Evolutionary conservation across 1,140 invertebrate genomes (phyloP).

Genomic region (Meloidogyne floridensis): DNA sequence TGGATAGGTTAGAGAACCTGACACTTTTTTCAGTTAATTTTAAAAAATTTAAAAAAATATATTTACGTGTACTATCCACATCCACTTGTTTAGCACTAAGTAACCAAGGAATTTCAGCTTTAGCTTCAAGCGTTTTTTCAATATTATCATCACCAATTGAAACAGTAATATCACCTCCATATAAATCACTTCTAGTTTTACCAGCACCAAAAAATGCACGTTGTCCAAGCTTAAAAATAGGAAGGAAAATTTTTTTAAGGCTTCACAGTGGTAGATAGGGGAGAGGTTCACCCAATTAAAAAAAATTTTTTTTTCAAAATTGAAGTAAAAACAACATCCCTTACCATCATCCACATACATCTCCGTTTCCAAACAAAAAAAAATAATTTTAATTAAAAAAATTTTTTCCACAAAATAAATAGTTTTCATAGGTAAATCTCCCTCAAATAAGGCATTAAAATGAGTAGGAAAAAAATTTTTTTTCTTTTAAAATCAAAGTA

Average conservation of each 20-base stretch:
- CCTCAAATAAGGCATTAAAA: no score
- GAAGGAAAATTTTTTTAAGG: background rate
- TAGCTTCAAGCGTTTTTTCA: constrained; percentile 33
- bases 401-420: no score
- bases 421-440: no score
- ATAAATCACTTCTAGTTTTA: constrained; percentile 42
- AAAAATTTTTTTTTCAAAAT: no score
- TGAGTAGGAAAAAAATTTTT: no score
- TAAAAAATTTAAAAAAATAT: background rate
- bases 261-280: background rate
- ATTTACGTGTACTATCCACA: background rate
- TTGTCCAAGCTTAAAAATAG: constrained; percentile 43
- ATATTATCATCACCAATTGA: constrained; percentile 43
- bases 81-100: constrained; percentile 28
- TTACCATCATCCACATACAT: no score
- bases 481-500: no score
- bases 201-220: constrained; percentile 42
- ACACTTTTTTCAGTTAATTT: background rate
- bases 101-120: constrained; percentile 51
- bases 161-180: constrained; percentile 50
- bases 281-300: no score
- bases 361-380: no score
- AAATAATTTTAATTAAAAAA: no score
- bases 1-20: no score
- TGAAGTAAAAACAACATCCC: background rate